Conservation (phyloP, 2,888 invertebrate species). For the Camptogramma bilineatum region DNA sequence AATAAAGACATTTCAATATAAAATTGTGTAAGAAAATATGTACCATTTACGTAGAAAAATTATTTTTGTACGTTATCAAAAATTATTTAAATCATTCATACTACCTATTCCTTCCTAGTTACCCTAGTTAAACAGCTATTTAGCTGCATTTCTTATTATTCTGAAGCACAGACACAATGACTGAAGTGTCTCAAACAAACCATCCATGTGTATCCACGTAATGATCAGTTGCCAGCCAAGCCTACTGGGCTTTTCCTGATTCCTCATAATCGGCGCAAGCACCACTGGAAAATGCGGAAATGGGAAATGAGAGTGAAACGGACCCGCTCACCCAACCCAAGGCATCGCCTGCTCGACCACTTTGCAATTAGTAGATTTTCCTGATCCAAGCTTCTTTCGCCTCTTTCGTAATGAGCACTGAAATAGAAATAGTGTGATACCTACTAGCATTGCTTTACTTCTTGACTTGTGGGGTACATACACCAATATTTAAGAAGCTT, state of each 20-base stretch:
- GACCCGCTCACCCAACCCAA: slow-evolving; percentile 49
- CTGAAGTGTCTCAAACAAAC: slow-evolving; percentile 2
- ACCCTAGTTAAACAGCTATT: too few relatives aligned
- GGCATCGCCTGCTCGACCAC: slow-evolving; percentile 43
- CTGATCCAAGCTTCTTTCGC: slow-evolving; percentile 50
- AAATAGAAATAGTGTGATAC: slow-evolving; percentile 4
- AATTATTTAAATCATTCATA: too few relatives aligned
- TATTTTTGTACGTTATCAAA: too few relatives aligned
- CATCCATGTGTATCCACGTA: slow-evolving; percentile 43
- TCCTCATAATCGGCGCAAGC: slow-evolving; percentile 53
- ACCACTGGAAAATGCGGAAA: slow-evolving; percentile 64
- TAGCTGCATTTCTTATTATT: too few relatives aligned
- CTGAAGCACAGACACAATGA: too few relatives aligned
- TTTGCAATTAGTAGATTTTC: slow-evolving; percentile 55
- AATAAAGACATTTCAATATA: too few relatives aligned
- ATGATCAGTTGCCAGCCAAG: slow-evolving; percentile 54
- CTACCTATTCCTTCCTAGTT: too few relatives aligned
- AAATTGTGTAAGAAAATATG: too few relatives aligned
- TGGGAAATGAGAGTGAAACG: slow-evolving; percentile 64
- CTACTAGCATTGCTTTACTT: background rate
- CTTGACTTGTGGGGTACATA: too few relatives aligned
- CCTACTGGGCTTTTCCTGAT: slow-evolving; percentile 59
- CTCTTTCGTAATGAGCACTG: slow-evolving; percentile 36
- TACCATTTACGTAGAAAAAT: too few relatives aligned
- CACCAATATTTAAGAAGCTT: too few relatives aligned